Base-by-base conservation (phyloP, 2,113 vertebrate genomes). In the Mesembrinibis cayennensis region DNA sequence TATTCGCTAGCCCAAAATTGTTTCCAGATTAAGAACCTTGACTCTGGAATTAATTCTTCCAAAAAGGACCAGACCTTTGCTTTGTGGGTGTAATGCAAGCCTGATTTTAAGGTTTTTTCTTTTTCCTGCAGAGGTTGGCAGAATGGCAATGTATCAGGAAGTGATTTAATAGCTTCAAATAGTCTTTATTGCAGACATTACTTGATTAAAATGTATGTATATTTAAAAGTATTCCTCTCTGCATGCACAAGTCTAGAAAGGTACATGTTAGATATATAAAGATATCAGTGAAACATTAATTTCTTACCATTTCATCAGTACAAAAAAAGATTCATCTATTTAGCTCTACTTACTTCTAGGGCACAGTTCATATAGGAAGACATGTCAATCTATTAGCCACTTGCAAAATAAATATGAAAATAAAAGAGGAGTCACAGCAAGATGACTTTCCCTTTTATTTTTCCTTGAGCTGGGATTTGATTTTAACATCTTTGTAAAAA, bases 401-500 rank as follows among this genome's bases (percentile, higher is more conserved):
- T 74, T 93, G 26, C 61, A 87, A 96, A 96, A 89, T 59, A 87
- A 83, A 74, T n/a, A 42, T 29, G 8, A 70, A 88, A 89, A 74
- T 90, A 63, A 77, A 90, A 80, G 40, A 80, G 25, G 3, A 87
- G 25, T 73, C 58, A 91, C 17, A 76, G 61, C 17, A 91, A 84
- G 32, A 95, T 50, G 25, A 74, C 20, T 81, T 91, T 82, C 36
- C 42, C 38, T 23, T 80, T 61, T 94, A 61, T 82, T 80, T 61
- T 96, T 82, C 59, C 34, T 90, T 94, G 66, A 95, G n/a, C 20
- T 56, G 32, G 23, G 50, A 66, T 90, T 89, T 80, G 36, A 79
- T 91, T 96, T 91, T 83, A 81, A 86, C 22, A 67, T 83, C 58
- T 87, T 56, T 50, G 32, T 78, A 82, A 93, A 93, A 93, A 78